Evolutionary conservation across 2,888 invertebrate species (phyloP).

Genomic region (Saturnia pavonia): DNA sequence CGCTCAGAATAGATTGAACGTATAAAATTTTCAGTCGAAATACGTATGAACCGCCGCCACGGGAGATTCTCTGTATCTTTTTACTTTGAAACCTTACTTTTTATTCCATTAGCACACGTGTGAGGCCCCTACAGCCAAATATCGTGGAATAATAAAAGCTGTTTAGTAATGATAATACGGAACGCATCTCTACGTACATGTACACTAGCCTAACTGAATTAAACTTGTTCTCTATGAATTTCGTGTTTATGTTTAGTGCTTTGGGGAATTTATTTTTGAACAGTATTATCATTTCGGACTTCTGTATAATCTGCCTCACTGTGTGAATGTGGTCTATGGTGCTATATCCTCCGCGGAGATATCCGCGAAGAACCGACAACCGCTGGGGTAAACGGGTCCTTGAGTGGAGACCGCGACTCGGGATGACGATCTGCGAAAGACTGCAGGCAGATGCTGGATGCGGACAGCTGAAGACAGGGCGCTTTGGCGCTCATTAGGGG

Average conservation of each 20-base stretch:
- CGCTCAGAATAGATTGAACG: slow-evolving; percentile 80
- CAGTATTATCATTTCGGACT: slow-evolving; percentile 43
- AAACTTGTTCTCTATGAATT: slow-evolving; percentile 65
- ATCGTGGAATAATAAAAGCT: slow-evolving; percentile 80
- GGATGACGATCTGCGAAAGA: too few relatives aligned
- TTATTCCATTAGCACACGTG: slow-evolving; percentile 81
- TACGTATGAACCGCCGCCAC: slow-evolving; percentile 76
- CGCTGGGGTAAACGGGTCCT: too few relatives aligned
- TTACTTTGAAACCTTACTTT: slow-evolving; percentile 82
- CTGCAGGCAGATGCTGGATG: too few relatives aligned
- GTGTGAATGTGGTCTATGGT: too few relatives aligned
- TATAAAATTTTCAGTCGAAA: slow-evolving; percentile 82
- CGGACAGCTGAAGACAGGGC: too few relatives aligned
- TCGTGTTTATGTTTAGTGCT: slow-evolving; percentile 61
- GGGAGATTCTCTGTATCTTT: slow-evolving; percentile 79
- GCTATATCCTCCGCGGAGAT: too few relatives aligned
- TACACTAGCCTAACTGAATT: slow-evolving; percentile 71
- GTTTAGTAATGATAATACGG: slow-evolving; percentile 79
- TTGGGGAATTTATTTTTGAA: slow-evolving; percentile 55
- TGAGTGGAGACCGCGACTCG: too few relatives aligned
- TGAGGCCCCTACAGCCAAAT: slow-evolving; percentile 79
- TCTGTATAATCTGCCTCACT: too few relatives aligned
- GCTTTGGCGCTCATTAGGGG: too few relatives aligned
- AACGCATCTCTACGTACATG: slow-evolving; percentile 64
- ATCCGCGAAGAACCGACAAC: too few relatives aligned